Conservation (phyloP, 2,113 vertebrate species). For the Motacilla tschutschensis region DNA sequence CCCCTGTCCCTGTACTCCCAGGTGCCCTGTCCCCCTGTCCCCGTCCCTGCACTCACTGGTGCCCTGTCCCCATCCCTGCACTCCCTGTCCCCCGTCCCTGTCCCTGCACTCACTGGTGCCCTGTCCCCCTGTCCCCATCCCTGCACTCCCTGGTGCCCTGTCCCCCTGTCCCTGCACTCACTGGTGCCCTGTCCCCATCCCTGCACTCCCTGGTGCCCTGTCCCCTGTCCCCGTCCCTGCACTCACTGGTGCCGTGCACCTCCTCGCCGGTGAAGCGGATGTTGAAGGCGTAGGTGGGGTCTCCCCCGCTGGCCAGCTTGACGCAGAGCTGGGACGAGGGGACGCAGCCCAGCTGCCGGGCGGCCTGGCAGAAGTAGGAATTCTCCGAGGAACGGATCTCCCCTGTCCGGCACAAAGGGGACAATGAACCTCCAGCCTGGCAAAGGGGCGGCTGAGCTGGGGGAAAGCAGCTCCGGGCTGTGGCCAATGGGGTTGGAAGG, state of each 20-base stretch:
- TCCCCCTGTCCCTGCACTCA: no score
- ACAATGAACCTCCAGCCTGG: neutral
- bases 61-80: no score
- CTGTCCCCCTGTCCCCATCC: no score
- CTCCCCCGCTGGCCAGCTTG: conserved; percentile 91
- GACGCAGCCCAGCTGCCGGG: conserved; percentile 88
- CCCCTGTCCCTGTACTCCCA: no score
- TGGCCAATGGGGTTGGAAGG: fast-evolving
- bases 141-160: no score
- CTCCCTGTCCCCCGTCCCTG: neutral
- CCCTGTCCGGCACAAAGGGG: conserved; percentile 61
- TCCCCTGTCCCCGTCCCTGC: neutral
- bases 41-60: no score
- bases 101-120: neutral
- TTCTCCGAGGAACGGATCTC: conserved; percentile 91
- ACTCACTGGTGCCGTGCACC: conserved; percentile 96
- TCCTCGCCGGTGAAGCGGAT: conserved; percentile 97
- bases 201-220: neutral
- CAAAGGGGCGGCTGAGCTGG: fast-evolving
- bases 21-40: no score
- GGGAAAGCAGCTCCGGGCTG: neutral
- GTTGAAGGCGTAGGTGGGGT: conserved; percentile 96
- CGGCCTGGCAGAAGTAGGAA: conserved; percentile 96
- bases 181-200: no score
- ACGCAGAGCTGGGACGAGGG: conserved; percentile 95